phyloP scores from a whole-genome alignment of 2,797 vertebrate species.

The Meda fulgida region DNA sequence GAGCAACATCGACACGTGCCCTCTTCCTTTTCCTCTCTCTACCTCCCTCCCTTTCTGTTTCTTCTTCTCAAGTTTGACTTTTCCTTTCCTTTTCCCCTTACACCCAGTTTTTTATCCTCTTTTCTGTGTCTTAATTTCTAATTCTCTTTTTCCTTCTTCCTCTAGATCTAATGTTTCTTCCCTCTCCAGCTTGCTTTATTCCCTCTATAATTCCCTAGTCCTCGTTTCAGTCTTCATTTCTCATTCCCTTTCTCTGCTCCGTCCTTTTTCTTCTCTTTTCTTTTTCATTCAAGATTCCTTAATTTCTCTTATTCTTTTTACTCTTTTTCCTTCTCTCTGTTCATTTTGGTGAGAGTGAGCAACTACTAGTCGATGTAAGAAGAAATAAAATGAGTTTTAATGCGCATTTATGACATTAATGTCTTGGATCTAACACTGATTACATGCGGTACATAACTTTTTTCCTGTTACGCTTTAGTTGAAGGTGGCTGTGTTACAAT shows the following conservation, averaged over 20 bases:
- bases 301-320: slow-evolving; percentile 9
- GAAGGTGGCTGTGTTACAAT: too few relatives aligned
- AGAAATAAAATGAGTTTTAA: neutral
- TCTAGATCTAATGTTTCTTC: neutral
- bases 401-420: neutral
- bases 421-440: neutral
- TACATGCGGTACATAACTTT: neutral
- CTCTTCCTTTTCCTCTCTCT: neutral
- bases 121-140: slow-evolving; percentile 22
- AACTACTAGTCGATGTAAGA: neutral
- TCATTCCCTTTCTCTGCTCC: slow-evolving; percentile 19
- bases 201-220: slow-evolving; percentile 4
- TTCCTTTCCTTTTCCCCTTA: neutral
- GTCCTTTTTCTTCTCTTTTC: neutral
- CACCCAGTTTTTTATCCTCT: neutral
- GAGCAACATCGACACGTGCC: slow-evolving; percentile 44
- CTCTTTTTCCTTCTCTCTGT: neutral
- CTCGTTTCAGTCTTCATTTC: neutral
- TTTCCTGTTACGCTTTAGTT: neutral
- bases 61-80: slow-evolving; percentile 10
- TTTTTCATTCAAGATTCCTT: neutral
- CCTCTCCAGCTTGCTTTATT: neutral
- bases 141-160: slow-evolving; percentile 26
- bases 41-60: neutral
- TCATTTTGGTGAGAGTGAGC: neutral